These are phyloP conservation scores for Eonycteris spelaea DNA, from an alignment of 2,113 vertebrate genomes.

Conservation along the genomic window DNA sequence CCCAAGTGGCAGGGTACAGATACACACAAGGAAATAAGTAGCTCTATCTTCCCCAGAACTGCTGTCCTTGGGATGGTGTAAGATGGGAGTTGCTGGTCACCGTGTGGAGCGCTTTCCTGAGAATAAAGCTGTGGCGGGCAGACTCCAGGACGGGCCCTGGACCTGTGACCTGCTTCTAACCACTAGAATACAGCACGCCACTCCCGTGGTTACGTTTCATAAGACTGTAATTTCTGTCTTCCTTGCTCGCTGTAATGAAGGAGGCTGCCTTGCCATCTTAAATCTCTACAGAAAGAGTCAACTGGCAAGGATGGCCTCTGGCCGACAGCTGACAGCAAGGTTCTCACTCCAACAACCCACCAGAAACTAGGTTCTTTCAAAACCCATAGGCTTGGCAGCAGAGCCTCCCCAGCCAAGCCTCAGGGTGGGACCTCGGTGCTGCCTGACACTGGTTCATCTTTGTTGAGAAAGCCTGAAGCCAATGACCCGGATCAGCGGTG, in stretches of 20 bases:
- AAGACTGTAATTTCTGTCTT: not conserved
- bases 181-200: not conserved
- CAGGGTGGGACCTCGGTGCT: not conserved
- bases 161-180: not conserved
- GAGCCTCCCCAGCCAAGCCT: not conserved
- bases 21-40: no score
- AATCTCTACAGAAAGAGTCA: not conserved
- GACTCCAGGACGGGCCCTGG: not conserved
- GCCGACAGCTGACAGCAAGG: not conserved
- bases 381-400: not conserved
- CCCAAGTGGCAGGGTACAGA: not conserved
- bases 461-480: not conserved
- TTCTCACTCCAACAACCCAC: not conserved
- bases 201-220: not conserved
- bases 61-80: not conserved
- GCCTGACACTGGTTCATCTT: not conserved
- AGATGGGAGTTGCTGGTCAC: not conserved
- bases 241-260: not conserved
- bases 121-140: not conserved
- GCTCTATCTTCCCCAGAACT: not conserved
- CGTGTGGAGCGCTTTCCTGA: not conserved
- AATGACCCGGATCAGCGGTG: not conserved
- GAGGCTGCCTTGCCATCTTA: not conserved
- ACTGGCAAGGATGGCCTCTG: not conserved
- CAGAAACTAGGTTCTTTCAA: not conserved